phyloP scores from a whole-genome alignment of 2,113 vertebrate genomes.

The Thalassarche chlororhynchos region DNA sequence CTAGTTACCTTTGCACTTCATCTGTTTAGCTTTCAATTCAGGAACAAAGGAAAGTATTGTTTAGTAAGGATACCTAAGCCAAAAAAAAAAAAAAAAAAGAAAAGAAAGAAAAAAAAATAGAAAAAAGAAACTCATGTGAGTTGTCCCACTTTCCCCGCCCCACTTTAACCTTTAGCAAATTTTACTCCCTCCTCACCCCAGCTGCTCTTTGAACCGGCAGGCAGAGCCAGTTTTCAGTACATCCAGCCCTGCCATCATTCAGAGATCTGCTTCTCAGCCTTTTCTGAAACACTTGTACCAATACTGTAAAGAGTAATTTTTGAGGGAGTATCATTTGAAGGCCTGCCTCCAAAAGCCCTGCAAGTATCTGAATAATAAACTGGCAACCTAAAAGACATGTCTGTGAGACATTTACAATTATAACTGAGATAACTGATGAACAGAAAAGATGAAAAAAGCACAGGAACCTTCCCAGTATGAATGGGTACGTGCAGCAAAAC shows the following conservation, averaged over 20 bases:
- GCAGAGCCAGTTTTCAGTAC: not conserved
- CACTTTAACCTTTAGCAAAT: not conserved
- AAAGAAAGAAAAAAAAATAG: no score
- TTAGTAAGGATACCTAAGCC: not conserved
- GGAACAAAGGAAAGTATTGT: not conserved
- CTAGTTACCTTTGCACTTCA: not conserved
- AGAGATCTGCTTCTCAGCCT: not conserved
- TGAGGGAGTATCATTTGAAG: not conserved
- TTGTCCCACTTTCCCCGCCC: not conserved
- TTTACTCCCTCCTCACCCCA: not conserved
- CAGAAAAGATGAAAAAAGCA: not conserved
- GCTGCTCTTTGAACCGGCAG: not conserved
- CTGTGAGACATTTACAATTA: not conserved
- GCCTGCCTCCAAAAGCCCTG: not conserved
- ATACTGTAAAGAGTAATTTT: not conserved
- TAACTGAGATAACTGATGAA: not conserved
- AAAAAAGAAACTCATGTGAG: not conserved
- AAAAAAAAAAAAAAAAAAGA: not conserved
- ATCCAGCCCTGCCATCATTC: not conserved
- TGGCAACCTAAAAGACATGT: not conserved
- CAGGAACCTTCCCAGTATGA: not conserved
- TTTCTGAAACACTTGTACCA: not conserved
- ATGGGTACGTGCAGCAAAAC: not conserved
- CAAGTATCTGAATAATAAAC: not conserved
- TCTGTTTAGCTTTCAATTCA: not conserved